Conservation (phyloP, 2,797 vertebrate genomes). For the Gephyroberyx darwinii region DNA sequence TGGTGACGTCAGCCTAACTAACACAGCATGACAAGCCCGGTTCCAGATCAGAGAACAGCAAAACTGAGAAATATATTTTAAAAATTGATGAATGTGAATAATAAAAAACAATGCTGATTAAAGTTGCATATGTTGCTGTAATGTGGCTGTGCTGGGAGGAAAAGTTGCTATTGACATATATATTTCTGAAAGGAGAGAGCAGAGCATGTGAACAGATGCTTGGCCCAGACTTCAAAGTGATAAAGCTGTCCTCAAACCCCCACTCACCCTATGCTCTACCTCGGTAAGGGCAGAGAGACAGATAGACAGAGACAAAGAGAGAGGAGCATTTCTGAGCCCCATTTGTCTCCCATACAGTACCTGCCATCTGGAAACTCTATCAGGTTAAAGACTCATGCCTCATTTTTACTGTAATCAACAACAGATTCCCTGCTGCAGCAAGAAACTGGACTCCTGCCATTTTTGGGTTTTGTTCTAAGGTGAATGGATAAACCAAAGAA, state of each 20-base stretch:
- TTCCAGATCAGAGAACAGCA: background rate
- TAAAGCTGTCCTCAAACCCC: constrained; percentile 41
- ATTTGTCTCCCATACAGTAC: constrained; percentile 61
- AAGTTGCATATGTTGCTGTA: constrained; percentile 23
- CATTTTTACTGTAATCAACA: constrained; percentile 74
- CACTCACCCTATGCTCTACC: constrained; percentile 34
- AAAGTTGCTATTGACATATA: constrained; percentile 16
- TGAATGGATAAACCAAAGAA: constrained; percentile 57
- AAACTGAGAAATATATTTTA: constrained; percentile 4
- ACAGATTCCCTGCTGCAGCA: constrained; percentile 67
- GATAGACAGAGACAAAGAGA: constrained; percentile 30
- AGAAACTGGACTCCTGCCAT: constrained; percentile 61
- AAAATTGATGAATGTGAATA: constrained; percentile 1
- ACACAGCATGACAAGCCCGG: constrained; percentile 27
- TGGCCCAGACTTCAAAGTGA: constrained; percentile 64
- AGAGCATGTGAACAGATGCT: constrained; percentile 64
- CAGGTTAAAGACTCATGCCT: constrained; percentile 62
- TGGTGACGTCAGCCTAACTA: constrained; percentile 30
- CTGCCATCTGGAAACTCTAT: constrained; percentile 75
- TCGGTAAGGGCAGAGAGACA: constrained; percentile 31
- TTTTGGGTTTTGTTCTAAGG: constrained; percentile 28
- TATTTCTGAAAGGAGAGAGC: constrained; percentile 23
- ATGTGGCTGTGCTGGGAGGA: constrained; percentile 14
- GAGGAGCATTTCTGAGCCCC: constrained; percentile 36
- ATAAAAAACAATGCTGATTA: constrained; percentile 22